Conservation (phyloP, 2,113 vertebrate species). For the Euleptes europaea region DNA sequence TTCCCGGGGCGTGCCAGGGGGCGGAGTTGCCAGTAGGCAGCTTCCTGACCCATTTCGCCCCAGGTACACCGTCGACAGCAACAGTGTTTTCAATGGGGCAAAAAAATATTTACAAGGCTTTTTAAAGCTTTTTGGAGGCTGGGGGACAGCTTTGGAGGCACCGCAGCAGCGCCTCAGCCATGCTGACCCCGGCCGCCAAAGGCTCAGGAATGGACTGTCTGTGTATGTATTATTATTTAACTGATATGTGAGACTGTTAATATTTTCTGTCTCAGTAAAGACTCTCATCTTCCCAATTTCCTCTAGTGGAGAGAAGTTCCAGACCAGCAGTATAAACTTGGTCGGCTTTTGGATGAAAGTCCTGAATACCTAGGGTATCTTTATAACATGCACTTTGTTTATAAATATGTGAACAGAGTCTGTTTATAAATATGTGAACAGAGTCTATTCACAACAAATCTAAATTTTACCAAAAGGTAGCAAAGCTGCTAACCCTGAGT, state of each 20-base stretch:
- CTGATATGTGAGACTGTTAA: background rate
- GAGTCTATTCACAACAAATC: background rate
- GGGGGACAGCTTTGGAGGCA: too few relatives aligned
- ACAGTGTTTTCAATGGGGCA: too few relatives aligned
- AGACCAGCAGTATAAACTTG: background rate
- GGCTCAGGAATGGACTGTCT: too few relatives aligned
- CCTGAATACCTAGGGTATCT: background rate
- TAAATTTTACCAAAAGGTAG: background rate
- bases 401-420: background rate
- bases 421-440: background rate
- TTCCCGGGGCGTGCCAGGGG: too few relatives aligned
- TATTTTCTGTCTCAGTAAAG: background rate
- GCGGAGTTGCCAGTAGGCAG: too few relatives aligned
- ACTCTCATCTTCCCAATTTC: background rate
- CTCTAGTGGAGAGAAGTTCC: background rate
- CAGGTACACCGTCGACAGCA: too few relatives aligned
- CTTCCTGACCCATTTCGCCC: too few relatives aligned
- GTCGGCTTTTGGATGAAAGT: background rate
- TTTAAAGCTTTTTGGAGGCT: too few relatives aligned
- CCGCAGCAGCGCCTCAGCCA: too few relatives aligned
- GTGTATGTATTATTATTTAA: background rate
- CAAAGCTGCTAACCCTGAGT: background rate
- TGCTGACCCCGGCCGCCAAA: too few relatives aligned
- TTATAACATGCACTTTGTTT: background rate
- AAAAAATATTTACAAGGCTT: too few relatives aligned